phyloP scores from a whole-genome alignment of 2,797 vertebrate genomes.

The Falco peregrinus region DNA sequence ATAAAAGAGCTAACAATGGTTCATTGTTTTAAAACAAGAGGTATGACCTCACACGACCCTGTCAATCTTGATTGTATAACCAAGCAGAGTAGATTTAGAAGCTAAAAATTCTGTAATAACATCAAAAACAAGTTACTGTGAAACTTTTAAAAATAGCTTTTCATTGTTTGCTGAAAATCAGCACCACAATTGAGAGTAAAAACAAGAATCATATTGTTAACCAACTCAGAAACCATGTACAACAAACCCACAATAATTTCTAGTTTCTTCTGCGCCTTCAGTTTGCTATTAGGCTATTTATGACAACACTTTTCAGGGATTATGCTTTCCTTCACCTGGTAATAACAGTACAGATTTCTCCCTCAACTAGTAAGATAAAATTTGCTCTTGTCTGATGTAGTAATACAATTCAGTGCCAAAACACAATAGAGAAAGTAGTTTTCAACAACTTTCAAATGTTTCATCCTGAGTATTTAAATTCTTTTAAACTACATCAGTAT shows the following conservation, averaged over 20 bases:
- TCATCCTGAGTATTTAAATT: not conserved
- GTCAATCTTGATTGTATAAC: slow-evolving; percentile 57
- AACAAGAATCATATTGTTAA: not conserved
- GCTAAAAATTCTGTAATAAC: slow-evolving; percentile 53
- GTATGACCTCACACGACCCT: slow-evolving; percentile 65
- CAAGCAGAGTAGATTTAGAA: slow-evolving; percentile 40
- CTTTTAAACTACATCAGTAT: not conserved
- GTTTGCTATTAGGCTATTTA: not conserved
- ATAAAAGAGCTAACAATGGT: slow-evolving; percentile 57
- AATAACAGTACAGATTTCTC: not conserved
- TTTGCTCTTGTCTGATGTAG: not conserved
- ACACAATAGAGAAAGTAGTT: not conserved
- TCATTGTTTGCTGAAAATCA: slow-evolving; percentile 33
- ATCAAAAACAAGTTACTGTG: slow-evolving; percentile 39
- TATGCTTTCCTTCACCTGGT: not conserved
- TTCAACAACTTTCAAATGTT: not conserved
- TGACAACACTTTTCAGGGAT: not conserved
- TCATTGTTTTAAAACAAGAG: slow-evolving; percentile 69
- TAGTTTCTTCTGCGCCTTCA: not conserved
- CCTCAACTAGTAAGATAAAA: not conserved
- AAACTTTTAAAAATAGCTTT: slow-evolving; percentile 55
- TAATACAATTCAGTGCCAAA: not conserved
- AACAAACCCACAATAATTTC: not conserved
- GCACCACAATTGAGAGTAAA: not conserved
- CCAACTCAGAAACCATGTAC: not conserved